A percentile compares a stretch with the other conserved stretches of the same genome.
phyloP scores from a whole-genome alignment of 2,113 vertebrate species.

The Chamaetylas fuelleborni region DNA sequence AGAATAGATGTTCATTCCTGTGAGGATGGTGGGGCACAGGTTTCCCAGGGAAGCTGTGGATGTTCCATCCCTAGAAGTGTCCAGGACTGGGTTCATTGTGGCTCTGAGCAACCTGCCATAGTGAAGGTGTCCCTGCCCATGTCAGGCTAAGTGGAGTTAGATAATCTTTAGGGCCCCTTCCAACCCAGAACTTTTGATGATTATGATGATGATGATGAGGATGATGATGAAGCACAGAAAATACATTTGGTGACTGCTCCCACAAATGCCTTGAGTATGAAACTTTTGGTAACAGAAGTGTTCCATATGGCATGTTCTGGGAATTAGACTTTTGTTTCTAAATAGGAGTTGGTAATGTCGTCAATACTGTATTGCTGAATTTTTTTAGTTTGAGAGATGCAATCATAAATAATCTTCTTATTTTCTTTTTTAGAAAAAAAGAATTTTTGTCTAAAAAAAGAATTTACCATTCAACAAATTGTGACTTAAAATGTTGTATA shows the following conservation, averaged over 20 bases:
- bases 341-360: background rate
- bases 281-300: background rate
- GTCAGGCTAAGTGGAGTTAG: background rate
- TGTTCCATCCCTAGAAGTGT: background rate
- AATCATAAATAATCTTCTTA: background rate
- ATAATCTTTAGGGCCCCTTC: background rate
- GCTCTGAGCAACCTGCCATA: background rate
- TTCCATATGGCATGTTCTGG: background rate
- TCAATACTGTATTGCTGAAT: background rate
- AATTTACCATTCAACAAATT: background rate
- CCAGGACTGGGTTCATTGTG: background rate
- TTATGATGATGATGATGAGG: background rate
- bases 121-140: background rate
- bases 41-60: background rate
- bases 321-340: conserved; percentile 35
- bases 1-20: background rate
- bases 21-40: background rate
- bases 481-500: background rate
- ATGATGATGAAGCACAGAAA: background rate
- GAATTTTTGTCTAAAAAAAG: background rate
- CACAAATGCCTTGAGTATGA: background rate
- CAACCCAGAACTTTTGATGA: background rate
- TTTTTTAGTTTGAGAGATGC: background rate
- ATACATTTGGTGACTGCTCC: background rate
- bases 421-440: background rate